Base-by-base conservation (phyloP, 2,113 vertebrate species). In the Oxygymnocypris stewartii region DNA sequence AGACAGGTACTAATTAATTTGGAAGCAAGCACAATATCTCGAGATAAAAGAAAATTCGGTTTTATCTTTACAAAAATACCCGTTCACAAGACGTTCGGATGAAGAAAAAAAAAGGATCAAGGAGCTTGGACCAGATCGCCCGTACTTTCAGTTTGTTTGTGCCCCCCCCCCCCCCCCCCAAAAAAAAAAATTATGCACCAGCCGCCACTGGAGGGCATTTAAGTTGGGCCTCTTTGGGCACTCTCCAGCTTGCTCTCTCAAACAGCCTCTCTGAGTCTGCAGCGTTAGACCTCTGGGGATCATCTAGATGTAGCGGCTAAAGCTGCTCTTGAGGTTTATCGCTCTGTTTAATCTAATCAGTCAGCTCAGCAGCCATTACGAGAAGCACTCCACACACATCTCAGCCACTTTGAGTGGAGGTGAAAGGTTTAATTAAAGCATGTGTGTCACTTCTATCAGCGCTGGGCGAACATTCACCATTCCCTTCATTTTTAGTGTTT, bases 321-420 rank as follows among this genome's bases (percentile, higher is more conserved):
- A 86, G 78, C 16, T 28, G 47, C 85, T 86, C 85, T 81, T 75
- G 85, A 82, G 85, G 85, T 86, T 86, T 86, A 82, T 82, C 42
- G 79, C 71, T 86, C 79, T 82, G 85, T 82, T 86, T 82, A 82
- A 79, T 86, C 85, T 82, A 82, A 86, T 82, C 69, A 80, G 79
- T 86, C 65, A 86, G 79, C 67, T 47, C 79, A 76, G 79, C 85
- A 80, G 67, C 71, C 78, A 82, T 59, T 73, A 86, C 71, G 51
- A 76, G 79, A 31, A 82, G 85, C 76, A 79, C 61, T 85, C 31
- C 63, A 79, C 71, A 49, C 69, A 80, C 61, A 81, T 80, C 73
- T 86, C 57, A 75, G 37, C 9, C 6, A 69, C 73, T 86, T 65
- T 76, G 85, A 82, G 57, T 51, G 79, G 54, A 25, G 85, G 79